phyloP scores from a whole-genome alignment of 1,140 invertebrate species.

The Chlorops oryzae region DNA sequence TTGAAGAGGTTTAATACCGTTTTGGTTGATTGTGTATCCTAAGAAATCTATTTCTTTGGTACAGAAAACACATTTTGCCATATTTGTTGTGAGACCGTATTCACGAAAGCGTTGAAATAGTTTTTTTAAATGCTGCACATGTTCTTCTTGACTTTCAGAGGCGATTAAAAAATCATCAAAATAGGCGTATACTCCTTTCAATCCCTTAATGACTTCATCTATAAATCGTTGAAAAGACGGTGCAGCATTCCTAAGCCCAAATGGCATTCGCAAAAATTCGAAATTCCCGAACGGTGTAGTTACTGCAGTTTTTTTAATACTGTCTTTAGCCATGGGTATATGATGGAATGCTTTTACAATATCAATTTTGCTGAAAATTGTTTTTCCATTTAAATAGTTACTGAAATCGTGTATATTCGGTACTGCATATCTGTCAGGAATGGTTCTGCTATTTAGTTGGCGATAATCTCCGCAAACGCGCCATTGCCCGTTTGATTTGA shows the following conservation, averaged over 20 bases:
- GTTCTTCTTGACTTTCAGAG: conserved; percentile 26
- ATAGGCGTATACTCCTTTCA: conserved; percentile 45
- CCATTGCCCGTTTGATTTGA: conserved; percentile 9
- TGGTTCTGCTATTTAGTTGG: conserved; percentile 5
- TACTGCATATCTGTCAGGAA: conserved; percentile 10
- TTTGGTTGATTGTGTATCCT: conserved; percentile 14
- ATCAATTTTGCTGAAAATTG: conserved; percentile 14
- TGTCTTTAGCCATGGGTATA: conserved; percentile 33
- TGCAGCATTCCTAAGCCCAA: conserved; percentile 37
- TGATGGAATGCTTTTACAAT: conserved; percentile 48
- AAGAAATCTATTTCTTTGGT: conserved; percentile 10
- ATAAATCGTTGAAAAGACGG: conserved; percentile 53
- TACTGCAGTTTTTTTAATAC: conserved; percentile 42
- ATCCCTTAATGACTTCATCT: conserved; percentile 41
- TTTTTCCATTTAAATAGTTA: conserved; percentile 10
- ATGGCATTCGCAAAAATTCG: conserved; percentile 43
- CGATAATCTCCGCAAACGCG: conserved; percentile 16
- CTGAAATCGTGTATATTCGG: conserved; percentile 15
- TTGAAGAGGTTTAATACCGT: conserved; percentile 18
- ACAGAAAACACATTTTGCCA: conserved; percentile 26
- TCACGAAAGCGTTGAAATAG: conserved; percentile 22
- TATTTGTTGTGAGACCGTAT: conserved; percentile 34
- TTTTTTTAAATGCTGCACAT: conserved; percentile 24
- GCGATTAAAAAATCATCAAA: conserved; percentile 52
- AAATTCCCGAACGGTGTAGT: conserved; percentile 44